Base-by-base conservation (phyloP, 2,888 invertebrate species). In the Tinea semifulvella region DNA sequence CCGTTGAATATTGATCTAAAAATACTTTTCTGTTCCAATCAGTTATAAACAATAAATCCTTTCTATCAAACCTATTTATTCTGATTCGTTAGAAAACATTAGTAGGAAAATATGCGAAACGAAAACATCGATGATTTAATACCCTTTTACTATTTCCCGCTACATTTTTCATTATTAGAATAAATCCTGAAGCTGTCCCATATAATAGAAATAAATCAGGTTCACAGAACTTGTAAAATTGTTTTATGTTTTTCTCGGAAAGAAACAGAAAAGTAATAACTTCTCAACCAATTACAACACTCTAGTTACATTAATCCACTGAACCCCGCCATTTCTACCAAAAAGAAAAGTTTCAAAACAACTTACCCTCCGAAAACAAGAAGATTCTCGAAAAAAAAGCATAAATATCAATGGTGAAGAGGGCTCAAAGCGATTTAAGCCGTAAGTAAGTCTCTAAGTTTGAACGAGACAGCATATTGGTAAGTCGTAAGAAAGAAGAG, bases 371-470 rank as follows among this genome's bases (percentile, higher is more conserved):
- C 54, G 58, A 62, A 64, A 63, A 48, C 44, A 46, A 47, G 42
- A 46, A 19, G 62, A 63, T 65, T 63, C 57, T 62, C 58, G 61
- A 65, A 68, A 67, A 68, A 67, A 68, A 68, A 67, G 58, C 67
- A 74, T 74, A 74, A 72, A 74, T 72, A 73, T 73, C 71, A 70
- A 72, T 70, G 65, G 63, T 57, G 64, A 60, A 60, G 60, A 67
- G 61, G 63, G 64, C 66, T 64, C 58, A 55, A 56, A 59, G 58
- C 62, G 57, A 66, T 68, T 65, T 59, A 56, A 58, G 57, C 58
- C 50, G 43, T 47, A 51, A 49, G 50, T 51, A 51, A 52, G 51
- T 49, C 49, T 52, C 42, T 46, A 19, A 45, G 48, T 48, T 46
- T 25, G 48, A 50, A 48, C 47, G 47, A 43, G 48, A 53, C 46